These are phyloP conservation scores for Anhinga anhinga DNA, from an alignment of 2,113 vertebrate genomes.

Conservation along the genomic window DNA sequence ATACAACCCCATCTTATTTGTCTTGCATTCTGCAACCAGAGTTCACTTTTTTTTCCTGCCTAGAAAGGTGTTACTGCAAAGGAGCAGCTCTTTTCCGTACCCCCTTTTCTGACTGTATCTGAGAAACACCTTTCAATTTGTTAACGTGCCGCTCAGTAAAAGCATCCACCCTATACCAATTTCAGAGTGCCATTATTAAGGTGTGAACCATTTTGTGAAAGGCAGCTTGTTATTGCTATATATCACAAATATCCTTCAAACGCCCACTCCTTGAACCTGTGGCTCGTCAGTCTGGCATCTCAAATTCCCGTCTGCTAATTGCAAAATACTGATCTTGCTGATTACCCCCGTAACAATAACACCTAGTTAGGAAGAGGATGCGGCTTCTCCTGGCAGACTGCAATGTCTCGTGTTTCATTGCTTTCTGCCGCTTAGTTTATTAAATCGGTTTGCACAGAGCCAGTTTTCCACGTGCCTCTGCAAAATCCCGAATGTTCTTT, in stretches of 20 bases:
- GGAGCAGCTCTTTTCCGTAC: not conserved
- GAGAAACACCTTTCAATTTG: not conserved
- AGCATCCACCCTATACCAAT: not conserved
- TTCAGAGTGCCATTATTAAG: not conserved
- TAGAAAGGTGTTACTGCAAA: not conserved
- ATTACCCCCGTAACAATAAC: not conserved
- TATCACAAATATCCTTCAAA: not conserved
- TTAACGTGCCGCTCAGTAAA: not conserved
- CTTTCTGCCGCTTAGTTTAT: not conserved
- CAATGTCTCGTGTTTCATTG: not conserved
- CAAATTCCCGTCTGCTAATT: conserved; percentile 23
- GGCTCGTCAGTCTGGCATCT: conserved; percentile 7
- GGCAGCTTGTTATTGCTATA: not conserved
- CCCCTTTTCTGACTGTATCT: not conserved
- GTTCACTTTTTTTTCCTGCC: not conserved
- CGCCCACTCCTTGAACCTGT: conserved; percentile 4
- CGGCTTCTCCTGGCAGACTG: not conserved
- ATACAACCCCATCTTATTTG: not conserved
- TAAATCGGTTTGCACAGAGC: not conserved
- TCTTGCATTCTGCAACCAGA: not conserved
- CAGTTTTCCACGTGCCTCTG: not conserved
- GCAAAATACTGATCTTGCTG: not conserved
- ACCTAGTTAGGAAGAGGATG: not conserved
- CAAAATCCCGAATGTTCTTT: not conserved
- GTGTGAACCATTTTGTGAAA: conserved; percentile 4